Conservation (phyloP, 1,140 invertebrate species). For the Archegozetes longisetosus region DNA sequence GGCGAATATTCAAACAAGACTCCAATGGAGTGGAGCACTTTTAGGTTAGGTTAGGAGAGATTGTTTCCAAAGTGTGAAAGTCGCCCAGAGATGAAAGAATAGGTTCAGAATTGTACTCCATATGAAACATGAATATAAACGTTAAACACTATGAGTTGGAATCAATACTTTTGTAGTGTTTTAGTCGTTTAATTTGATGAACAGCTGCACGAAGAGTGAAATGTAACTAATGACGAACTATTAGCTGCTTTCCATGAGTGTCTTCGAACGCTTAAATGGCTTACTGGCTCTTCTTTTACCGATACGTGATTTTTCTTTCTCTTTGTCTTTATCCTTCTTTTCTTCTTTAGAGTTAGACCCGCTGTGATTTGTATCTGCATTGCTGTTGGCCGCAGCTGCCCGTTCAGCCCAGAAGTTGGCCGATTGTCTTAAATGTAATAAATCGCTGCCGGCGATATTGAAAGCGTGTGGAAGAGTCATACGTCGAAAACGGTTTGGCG, state of each 20-base stretch:
- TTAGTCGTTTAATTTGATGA: too few relatives aligned
- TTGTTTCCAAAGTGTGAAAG: too few relatives aligned
- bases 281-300: constrained; percentile 15
- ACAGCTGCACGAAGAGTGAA: too few relatives aligned
- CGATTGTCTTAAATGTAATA: constrained; percentile 9
- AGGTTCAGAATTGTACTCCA: too few relatives aligned
- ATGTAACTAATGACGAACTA: too few relatives aligned
- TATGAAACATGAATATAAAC: too few relatives aligned
- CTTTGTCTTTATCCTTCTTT: constrained; percentile 11
- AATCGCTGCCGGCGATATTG: constrained; percentile 15
- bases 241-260: constrained; percentile 15
- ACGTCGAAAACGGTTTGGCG: constrained; percentile 21
- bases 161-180: too few relatives aligned
- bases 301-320: constrained; percentile 10
- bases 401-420: constrained; percentile 13
- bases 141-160: too few relatives aligned
- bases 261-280: constrained; percentile 16
- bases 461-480: constrained; percentile 20
- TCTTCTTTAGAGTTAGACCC: neutral
- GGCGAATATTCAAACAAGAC: too few relatives aligned
- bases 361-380: constrained; percentile 1
- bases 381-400: constrained; percentile 3
- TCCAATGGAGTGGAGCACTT: too few relatives aligned
- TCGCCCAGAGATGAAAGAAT: too few relatives aligned
- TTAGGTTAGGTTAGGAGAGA: too few relatives aligned